Percentiles rank a stretch among this genome's conserved stretches.
Conservation (phyloP, 2,888 invertebrate genomes). For the Athalia circularis region DNA sequence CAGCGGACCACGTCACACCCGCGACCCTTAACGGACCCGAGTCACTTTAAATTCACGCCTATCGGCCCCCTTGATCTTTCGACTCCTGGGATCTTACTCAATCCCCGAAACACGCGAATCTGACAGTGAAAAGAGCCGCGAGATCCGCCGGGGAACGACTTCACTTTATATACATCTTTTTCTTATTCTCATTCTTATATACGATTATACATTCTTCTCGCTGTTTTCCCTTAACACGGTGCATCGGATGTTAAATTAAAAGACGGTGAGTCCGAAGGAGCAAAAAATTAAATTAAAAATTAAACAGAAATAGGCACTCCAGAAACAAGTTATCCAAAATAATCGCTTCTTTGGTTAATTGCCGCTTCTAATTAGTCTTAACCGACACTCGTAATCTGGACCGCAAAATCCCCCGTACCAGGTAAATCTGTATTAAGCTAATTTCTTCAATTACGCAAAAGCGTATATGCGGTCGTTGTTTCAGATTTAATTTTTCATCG, state of each 20-base stretch:
- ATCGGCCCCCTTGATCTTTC: conserved; percentile 34
- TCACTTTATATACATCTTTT: neutral
- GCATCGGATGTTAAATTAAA: neutral
- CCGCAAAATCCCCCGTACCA: neutral
- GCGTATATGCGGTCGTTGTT: neutral
- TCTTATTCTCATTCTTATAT: neutral
- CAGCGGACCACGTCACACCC: conserved; percentile 41
- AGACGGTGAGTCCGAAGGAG: neutral
- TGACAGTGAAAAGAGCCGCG: conserved; percentile 16
- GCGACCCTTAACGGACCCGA: conserved; percentile 51
- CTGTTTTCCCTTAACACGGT: neutral
- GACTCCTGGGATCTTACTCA: conserved; percentile 33
- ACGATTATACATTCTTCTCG: neutral
- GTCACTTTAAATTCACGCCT: conserved; percentile 57
- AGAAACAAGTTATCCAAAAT: neutral
- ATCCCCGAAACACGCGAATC: conserved; percentile 22
- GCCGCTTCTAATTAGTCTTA: neutral
- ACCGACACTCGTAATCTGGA: too few relatives aligned
- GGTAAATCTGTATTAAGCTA: conserved; percentile 21
- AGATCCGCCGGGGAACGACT: neutral
- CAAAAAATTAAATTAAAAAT: too few relatives aligned
- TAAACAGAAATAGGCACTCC: too few relatives aligned
- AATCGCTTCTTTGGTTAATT: conserved; percentile 1
- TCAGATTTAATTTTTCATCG: neutral
- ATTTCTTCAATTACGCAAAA: conserved; percentile 20